Percentiles rank a stretch among this genome's conserved stretches.
Evolutionary conservation across 2,113 vertebrate genomes (phyloP).

Genomic region (Oreochromis spilurus): DNA sequence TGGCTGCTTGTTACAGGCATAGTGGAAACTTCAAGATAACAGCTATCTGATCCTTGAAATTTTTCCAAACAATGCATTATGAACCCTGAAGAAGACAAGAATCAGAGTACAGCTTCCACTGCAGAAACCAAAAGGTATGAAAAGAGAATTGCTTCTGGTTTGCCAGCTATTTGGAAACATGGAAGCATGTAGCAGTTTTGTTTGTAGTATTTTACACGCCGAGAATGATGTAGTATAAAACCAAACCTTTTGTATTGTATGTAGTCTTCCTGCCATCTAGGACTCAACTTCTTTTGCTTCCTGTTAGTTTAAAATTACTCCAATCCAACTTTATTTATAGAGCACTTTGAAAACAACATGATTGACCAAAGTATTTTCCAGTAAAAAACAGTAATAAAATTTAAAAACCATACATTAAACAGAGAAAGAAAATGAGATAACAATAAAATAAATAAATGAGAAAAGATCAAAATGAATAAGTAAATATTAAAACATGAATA

Average conservation of each 20-base stretch:
- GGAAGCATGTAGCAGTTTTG: background rate
- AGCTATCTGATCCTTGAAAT: background rate
- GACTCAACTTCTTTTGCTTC: background rate
- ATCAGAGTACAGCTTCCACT: background rate
- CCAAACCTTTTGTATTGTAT: background rate
- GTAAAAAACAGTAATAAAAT: background rate
- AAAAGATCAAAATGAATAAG: background rate
- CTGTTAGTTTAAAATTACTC: background rate
- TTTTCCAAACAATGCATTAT: background rate
- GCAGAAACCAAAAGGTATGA: background rate
- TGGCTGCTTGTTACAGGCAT: background rate
- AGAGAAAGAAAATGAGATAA: background rate
- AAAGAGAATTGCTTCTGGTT: background rate
- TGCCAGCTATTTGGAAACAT: background rate
- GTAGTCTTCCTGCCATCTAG: background rate
- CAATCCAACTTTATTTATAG: background rate
- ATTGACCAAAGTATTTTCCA: fast-evolving
- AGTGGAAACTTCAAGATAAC: background rate
- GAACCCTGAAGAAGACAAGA: background rate
- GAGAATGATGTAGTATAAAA: background rate
- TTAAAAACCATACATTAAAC: background rate
- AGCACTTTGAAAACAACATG: background rate
- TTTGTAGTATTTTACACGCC: background rate
- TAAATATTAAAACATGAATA: background rate
- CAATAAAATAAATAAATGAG: background rate